These are phyloP conservation scores for Laspeyria flexula DNA, from an alignment of 2,888 invertebrate genomes.

Conservation along the genomic window DNA sequence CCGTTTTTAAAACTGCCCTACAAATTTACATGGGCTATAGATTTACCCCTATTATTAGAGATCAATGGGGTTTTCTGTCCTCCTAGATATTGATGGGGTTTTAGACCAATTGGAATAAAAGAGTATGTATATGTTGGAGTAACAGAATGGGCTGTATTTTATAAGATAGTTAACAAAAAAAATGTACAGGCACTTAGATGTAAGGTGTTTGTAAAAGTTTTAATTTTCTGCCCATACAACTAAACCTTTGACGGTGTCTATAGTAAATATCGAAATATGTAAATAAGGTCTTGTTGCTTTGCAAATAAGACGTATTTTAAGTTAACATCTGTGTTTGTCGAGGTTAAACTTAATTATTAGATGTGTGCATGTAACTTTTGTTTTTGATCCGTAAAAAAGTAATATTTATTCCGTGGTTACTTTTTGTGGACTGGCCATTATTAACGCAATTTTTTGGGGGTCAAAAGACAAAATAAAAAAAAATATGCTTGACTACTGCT, in stretches of 20 bases:
- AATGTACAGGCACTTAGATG: neutral
- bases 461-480: neutral
- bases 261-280: constrained; percentile 11
- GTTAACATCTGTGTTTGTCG: too few species aligned
- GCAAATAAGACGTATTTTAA: too few species aligned
- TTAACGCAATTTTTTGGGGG: neutral
- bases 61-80: too few species aligned
- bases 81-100: neutral
- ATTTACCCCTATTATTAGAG: neutral
- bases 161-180: neutral
- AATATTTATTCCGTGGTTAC: too few species aligned
- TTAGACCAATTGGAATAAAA: neutral
- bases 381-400: too few species aligned
- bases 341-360: too few species aligned
- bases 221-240: constrained; percentile 34
- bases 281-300: constrained; percentile 10
- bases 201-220: neutral
- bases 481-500: constrained; percentile 25
- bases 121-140: neutral
- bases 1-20: too few species aligned
- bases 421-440: too few species aligned
- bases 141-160: neutral
- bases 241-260: too few species aligned
- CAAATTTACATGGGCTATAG: too few species aligned
- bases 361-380: too few species aligned